phyloP scores from a whole-genome alignment of 2,888 invertebrate genomes.

The Augochlorella aurata region DNA sequence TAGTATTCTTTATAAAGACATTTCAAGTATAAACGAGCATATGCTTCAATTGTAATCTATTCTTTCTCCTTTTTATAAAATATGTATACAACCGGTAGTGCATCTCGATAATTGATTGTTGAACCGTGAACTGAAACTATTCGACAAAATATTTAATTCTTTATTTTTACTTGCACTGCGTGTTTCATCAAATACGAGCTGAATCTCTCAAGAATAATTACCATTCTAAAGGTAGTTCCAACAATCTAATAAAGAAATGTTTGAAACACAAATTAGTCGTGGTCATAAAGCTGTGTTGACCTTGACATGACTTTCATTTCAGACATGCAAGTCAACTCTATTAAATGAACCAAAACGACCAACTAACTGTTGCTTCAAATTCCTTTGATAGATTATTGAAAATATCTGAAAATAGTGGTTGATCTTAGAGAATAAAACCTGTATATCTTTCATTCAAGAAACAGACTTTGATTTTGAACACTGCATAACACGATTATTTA shows the following conservation, averaged over 20 bases:
- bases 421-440: not conserved
- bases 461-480: constrained; percentile 46
- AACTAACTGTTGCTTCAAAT: not conserved
- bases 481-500: constrained; percentile 30
- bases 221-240: not conserved
- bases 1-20: constrained; percentile 41
- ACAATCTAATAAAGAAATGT: not conserved
- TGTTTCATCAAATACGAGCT: constrained; percentile 16
- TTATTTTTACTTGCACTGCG: constrained; percentile 10
- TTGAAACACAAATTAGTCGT: not conserved
- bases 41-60: constrained; percentile 35
- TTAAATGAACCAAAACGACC: too few relatives aligned
- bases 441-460: constrained; percentile 31
- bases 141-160: constrained; percentile 19
- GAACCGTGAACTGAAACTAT: constrained; percentile 35
- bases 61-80: constrained; percentile 53
- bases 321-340: too few relatives aligned
- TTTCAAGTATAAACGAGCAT: constrained; percentile 56
- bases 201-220: not conserved
- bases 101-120: constrained; percentile 23
- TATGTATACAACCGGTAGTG: constrained; percentile 54
- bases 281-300: too few relatives aligned
- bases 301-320: too few relatives aligned
- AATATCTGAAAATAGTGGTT: not conserved
- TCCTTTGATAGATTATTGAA: not conserved